These are phyloP conservation scores for Drosophila tani DNA, from an alignment of 1,140 invertebrate genomes.

Conservation along the genomic window DNA sequence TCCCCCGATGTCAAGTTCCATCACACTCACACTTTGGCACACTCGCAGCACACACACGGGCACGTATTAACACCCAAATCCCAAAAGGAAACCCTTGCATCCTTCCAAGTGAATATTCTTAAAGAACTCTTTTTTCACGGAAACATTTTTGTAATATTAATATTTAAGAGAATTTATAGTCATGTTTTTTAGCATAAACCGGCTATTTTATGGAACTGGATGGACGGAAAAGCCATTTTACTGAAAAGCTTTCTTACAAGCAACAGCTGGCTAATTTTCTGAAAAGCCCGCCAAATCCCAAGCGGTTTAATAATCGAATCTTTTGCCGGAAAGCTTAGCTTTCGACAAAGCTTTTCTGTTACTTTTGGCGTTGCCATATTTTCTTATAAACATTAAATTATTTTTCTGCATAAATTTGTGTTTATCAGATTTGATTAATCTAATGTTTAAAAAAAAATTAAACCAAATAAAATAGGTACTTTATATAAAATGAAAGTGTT, in stretches of 20 bases:
- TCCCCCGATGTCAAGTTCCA: conserved; percentile 45
- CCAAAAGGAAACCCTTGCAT: conserved; percentile 6
- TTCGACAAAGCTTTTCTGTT: conserved; percentile 38
- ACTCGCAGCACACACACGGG: conserved; percentile 9
- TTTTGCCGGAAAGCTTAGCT: not conserved
- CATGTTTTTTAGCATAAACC: conserved; percentile 5
- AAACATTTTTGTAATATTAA: not conserved
- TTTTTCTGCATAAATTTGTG: too few relatives aligned
- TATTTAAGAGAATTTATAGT: not conserved
- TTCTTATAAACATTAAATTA: not conserved
- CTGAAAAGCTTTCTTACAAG: conserved; percentile 46
- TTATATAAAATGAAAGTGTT: too few relatives aligned
- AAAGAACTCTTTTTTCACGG: not conserved
- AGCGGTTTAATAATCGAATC: conserved; percentile 17
- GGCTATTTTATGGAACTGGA: conserved; percentile 25
- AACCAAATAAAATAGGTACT: too few relatives aligned
- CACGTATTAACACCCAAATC: conserved; percentile 33
- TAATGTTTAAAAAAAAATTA: too few relatives aligned
- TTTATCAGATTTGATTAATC: too few relatives aligned
- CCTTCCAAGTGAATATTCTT: not conserved
- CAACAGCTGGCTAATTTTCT: conserved; percentile 65
- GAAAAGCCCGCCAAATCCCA: conserved; percentile 48
- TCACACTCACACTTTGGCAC: conserved; percentile 20
- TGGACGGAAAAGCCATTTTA: conserved; percentile 17
- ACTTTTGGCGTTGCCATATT: conserved; percentile 47